These are phyloP conservation scores for Bombylius discolor DNA, from an alignment of 2,888 invertebrate species.

Conservation along the genomic window DNA sequence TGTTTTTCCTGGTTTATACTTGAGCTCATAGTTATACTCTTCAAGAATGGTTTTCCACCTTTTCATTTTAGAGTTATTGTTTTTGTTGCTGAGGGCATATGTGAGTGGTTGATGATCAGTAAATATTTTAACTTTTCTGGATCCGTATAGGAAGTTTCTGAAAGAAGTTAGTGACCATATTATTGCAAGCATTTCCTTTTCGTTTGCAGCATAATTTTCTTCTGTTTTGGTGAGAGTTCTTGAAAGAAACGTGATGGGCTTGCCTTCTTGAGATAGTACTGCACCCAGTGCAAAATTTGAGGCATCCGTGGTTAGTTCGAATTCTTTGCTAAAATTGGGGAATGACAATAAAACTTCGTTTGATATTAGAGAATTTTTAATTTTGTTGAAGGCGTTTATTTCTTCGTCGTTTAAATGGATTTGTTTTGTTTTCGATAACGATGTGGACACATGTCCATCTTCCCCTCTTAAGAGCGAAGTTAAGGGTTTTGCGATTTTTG, in stretches of 20 bases:
- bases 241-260: conserved; percentile 23
- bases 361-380: conserved; percentile 8
- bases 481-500: conserved; percentile 5
- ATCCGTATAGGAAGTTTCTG: not conserved
- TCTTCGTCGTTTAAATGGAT: conserved; percentile 3
- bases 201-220: conserved; percentile 22
- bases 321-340: conserved; percentile 8
- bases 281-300: conserved; percentile 20
- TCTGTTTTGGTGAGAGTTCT: conserved; percentile 20
- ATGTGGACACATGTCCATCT: conserved; percentile 3
- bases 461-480: conserved; percentile 3
- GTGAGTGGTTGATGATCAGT: conserved; percentile 15
- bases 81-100: conserved; percentile 16
- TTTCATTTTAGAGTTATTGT: conserved; percentile 11
- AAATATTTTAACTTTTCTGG: conserved; percentile 1
- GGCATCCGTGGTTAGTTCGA: conserved; percentile 23
- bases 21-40: conserved; percentile 10
- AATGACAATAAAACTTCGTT: conserved; percentile 7
- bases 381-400: conserved; percentile 6
- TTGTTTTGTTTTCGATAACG: not conserved
- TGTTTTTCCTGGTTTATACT: conserved; percentile 8
- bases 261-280: conserved; percentile 20
- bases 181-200: conserved; percentile 17
- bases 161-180: conserved; percentile 4
- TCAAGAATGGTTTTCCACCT: conserved; percentile 11